Base-by-base conservation (phyloP, 2,888 invertebrate genomes). In the Scaptomyza cyrtandrae region DNA sequence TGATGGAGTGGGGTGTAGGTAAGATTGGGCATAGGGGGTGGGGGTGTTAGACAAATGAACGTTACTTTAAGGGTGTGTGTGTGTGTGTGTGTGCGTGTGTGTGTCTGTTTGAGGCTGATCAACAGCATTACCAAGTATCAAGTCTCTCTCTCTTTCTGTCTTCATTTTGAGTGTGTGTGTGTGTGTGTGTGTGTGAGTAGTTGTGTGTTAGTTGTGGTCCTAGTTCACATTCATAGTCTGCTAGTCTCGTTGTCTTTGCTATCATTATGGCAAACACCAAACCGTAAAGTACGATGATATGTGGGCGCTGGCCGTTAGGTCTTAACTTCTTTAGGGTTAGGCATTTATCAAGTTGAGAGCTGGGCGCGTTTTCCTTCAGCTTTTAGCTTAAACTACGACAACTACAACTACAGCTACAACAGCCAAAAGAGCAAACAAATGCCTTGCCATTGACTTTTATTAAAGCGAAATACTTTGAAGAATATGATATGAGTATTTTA, bases 241-340 rank as follows among this genome's bases (percentile, higher is more conserved):
- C 61, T 48, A 10, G 54, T 45, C 50, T 35, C 33, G 10, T 59
- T 54, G 58, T 67, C 52, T 53, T 71, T 62, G 64, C 56, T 65
- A 70, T 75, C 88, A 82, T 86, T 82, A 77, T 62, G 65, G 74
- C 74, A 63, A 83, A 83, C 86, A 88, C 88, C 82, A 78, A 10
- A 56, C 70, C 56, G 44, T 45, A 59, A 73, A 70, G 62, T 57
- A 37, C 79, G 48, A 73, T 77, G 86, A 83, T 86, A 86, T 88
- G 88, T 88, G 79, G 84, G 55, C 71, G 69, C 66, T 80, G 80
- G 27, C 73, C 65, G 49, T 54, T 46, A 39, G 80, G 62, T 71
- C 80, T 75, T 71, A 56, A 46, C 61, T 63, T 56, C 31, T 49
- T 33, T 44, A 41, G 59, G 64, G 63, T 60, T 49, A 46, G 59